A percentile compares a stretch with the other conserved stretches of the same genome.
Evolutionary conservation across 2,113 vertebrate species (phyloP).

Genomic region (Ochotona curzoniae): DNA sequence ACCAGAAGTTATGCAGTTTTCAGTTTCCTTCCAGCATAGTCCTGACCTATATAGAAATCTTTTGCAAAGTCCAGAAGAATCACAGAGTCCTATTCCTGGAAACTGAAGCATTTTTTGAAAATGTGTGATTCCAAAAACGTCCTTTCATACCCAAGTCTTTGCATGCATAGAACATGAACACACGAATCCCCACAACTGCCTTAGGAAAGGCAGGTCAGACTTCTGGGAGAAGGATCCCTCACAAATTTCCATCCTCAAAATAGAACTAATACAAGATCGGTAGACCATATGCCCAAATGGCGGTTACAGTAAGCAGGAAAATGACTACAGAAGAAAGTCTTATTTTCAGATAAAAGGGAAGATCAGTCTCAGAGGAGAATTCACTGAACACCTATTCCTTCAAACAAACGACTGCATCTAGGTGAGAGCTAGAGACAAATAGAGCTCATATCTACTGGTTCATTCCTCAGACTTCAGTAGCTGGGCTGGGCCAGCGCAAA

Average conservation of each 20-base stretch:
- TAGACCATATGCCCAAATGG: not conserved
- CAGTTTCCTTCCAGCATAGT: not conserved
- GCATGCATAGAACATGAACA: constrained; percentile 6
- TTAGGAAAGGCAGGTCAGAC: not conserved
- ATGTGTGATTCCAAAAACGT: constrained; percentile 68
- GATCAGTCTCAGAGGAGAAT: not conserved
- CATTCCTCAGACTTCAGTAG: no score
- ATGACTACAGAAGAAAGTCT: not conserved
- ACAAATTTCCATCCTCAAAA: constrained; percentile 31
- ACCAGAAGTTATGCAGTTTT: constrained; percentile 36
- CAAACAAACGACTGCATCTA: no score
- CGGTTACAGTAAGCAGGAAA: not conserved
- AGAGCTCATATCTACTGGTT: no score
- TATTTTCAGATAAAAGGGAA: not conserved
- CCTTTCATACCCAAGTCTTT: constrained; percentile 19
- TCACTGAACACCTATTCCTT: not conserved
- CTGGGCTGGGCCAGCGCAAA: no score
- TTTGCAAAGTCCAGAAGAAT: constrained; percentile 11
- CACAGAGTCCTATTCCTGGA: constrained; percentile 61
- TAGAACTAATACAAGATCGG: constrained; percentile 8
- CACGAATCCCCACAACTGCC: not conserved
- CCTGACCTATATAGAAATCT: constrained; percentile 68
- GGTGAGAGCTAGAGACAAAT: no score
- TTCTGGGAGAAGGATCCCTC: not conserved
- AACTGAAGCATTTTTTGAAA: constrained; percentile 17